Evolutionary conservation across 2,888 invertebrate genomes (phyloP).

Genomic region (Rapana venosa): DNA sequence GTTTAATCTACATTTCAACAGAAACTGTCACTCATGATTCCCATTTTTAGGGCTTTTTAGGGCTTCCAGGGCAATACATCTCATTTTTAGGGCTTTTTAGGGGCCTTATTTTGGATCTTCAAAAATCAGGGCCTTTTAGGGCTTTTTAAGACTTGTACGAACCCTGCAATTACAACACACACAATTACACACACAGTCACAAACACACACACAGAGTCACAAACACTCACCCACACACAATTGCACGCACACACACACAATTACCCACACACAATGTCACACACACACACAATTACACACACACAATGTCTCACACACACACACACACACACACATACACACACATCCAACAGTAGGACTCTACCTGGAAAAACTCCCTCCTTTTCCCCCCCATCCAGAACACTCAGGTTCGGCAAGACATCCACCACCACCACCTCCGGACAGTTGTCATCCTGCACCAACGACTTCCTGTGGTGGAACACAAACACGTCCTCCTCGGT

Average conservation of each 20-base stretch:
- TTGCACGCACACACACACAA: slow-evolving; percentile 1
- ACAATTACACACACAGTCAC: neutral
- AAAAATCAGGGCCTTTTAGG: no score
- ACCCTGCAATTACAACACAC: neutral
- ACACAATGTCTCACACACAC: neutral
- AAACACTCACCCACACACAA: neutral
- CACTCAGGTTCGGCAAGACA: neutral
- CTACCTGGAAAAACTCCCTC: neutral
- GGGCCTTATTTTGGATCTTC: no score
- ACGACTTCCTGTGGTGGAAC: neutral
- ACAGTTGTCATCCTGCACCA: neutral
- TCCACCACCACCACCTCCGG: neutral
- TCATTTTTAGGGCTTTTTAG: no score
- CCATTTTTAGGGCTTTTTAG: no score
- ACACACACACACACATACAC: slow-evolving; percentile 11
- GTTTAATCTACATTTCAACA: no score
- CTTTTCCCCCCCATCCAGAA: neutral
- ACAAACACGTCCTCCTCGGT: neutral
- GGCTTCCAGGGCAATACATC: no score
- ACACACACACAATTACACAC: neutral
- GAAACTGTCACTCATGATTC: no score
- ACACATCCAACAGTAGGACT: neutral
- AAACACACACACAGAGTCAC: neutral
- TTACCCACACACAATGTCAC: neutral
- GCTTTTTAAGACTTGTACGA: no score